Evolutionary conservation across 2,113 vertebrate species (phyloP), one percentile per base, ranked within the genome.

Genomic region (Notiomystis cincta): DNA sequence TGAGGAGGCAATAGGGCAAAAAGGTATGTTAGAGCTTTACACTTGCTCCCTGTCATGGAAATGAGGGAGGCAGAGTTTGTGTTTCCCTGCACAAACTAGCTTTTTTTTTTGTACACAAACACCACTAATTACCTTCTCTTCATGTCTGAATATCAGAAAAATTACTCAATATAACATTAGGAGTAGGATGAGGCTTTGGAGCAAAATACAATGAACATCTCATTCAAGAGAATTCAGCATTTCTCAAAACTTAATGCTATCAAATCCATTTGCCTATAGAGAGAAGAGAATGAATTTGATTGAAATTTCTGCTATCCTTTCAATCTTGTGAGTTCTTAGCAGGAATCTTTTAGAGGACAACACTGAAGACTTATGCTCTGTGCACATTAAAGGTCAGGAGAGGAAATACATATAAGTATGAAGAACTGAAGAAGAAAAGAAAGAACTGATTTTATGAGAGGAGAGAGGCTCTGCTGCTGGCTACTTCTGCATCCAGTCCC

Each of bases 61-160:
- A 67, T 35, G 33, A 87, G 13, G 15, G 48, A 92, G 25, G 44
- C 53, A 82, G 51, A 90, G 35, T 84, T 84, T 88, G 57, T 87
- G 76, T 81, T 92, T 73, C 64, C 48, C 66, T 56, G 56, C 67
- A 92, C n/a, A 75, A 65, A 86, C 82, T 44, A 87, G 73, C 75
- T 85, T 91, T 90, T 87, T 89, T 89, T 89, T 91, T 61, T 66
- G 61, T 78, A 83, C 85, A 83, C 71, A 93, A 89, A 90, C 76
- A 90, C 30, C 47, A 86, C 71, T 94, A 92, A 93, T 93, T 90
- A 78, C 79, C 45, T 80, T 92, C 61, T 81, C 76, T 83, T 91
- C 71, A 80, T 86, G 77, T 77, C 70, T 94, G 85, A 96, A 80
- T 85, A 88, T 93, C 71, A 86, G 57, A 92, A 92, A 80, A 96